Base-by-base conservation (phyloP, 2,888 invertebrate species). In the Lasioglossum calceatum region DNA sequence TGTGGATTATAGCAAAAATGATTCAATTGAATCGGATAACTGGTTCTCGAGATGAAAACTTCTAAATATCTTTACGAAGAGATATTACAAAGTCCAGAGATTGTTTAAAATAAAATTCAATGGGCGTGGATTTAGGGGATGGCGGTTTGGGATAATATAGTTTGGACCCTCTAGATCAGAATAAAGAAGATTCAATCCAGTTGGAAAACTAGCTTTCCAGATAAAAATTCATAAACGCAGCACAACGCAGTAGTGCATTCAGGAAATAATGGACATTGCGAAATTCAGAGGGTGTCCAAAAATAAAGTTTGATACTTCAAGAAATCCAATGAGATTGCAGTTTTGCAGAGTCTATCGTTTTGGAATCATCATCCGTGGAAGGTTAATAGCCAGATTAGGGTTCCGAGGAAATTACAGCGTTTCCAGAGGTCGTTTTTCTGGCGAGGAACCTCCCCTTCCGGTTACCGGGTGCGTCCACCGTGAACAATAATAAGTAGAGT, bases 401-500 rank as follows among this genome's bases (percentile, higher is more conserved):
- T 61, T 12, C 36, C 67, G 36, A 19, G 36, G 32, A 8, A 32
- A 67, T 32, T 32, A 36, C 16, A 16, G 16, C 67, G 67, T 19
- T 32, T 67, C 36, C 67, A 36, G 32, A 19, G 36, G 67, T 36
- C 2, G 32, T 32, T 14, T 19, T 16, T 50, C 54, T n/a, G 54
- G n/a, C 12, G 12, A 50, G 54, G 50, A 50, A 50, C 54, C 14
- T 64, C 54, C 64, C 47, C 32, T 61, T 77, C 78, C 54, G 54
- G 54, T 44, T 61, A 14, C 70, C n/a, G 75, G 16, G 83, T 44
- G 23, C 58, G 79, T 23, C 70, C 73, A 77, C 64, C 67, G 77
- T 72, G 42, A 76, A 87, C 81, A 77, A 79, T 85, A 88, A 89
- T 64, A 72, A 84, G 79, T 27, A 64, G n/a, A 58, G 67, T 70